Evolutionary conservation across 2,888 invertebrate genomes (phyloP).

Genomic region (Mythimna albipuncta): DNA sequence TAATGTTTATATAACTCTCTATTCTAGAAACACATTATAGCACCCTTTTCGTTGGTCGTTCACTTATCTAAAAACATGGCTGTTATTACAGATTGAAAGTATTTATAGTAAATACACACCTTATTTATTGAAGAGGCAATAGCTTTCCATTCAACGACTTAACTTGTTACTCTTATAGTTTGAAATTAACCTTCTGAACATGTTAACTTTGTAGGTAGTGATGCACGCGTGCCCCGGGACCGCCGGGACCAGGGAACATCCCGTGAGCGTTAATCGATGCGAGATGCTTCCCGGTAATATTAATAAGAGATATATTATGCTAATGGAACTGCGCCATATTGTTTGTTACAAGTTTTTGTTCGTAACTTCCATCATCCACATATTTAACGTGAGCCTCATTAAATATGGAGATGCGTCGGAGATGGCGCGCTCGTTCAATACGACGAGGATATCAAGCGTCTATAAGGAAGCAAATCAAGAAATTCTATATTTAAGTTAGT

Average conservation of each 20-base stretch:
- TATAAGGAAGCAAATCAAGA: neutral
- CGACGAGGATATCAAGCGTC: conserved; percentile 5
- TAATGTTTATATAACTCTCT: neutral
- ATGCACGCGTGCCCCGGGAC: conserved; percentile 38
- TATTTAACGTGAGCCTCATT: conserved; percentile 52
- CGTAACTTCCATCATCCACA: conserved; percentile 44
- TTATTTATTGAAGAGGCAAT: neutral
- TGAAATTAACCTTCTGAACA: conserved; percentile 32
- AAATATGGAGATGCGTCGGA: conserved; percentile 48
- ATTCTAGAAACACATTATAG: neutral
- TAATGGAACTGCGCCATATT: conserved; percentile 60
- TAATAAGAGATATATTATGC: conserved; percentile 65
- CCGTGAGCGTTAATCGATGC: conserved; percentile 57
- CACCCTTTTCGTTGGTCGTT: neutral
- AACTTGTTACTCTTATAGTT: neutral
- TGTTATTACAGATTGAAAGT: neutral
- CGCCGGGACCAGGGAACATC: conserved; percentile 35
- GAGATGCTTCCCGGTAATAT: conserved; percentile 55
- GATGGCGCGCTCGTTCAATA: conserved; percentile 2
- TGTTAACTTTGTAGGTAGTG: neutral
- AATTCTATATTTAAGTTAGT: neutral
- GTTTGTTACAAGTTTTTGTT: conserved; percentile 64
- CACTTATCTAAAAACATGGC: neutral
- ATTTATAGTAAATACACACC: neutral
- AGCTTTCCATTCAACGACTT: neutral